Evolutionary conservation across 2,797 vertebrate species (phyloP).

Genomic region (Pristis pectinata): DNA sequence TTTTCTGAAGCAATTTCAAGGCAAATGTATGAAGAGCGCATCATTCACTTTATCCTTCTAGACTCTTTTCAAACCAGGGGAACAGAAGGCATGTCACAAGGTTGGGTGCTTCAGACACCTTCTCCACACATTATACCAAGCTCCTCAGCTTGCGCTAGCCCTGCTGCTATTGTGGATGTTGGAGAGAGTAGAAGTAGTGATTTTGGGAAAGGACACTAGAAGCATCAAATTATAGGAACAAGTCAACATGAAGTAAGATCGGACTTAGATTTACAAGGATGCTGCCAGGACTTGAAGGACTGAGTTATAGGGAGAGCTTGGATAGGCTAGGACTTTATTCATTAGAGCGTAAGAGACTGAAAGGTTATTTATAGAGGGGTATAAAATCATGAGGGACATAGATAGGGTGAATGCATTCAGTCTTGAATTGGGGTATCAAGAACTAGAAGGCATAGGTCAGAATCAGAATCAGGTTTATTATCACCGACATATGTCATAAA

Average conservation of each 20-base stretch:
- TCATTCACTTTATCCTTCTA: background rate
- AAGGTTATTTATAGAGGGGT: too few species aligned
- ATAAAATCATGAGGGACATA: too few species aligned
- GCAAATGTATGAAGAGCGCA: background rate
- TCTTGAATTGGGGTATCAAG: too few species aligned
- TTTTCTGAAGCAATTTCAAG: background rate
- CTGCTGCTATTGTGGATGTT: background rate
- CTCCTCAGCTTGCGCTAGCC: background rate
- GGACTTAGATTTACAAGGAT: too few species aligned
- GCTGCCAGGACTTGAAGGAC: too few species aligned
- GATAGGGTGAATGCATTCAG: too few species aligned
- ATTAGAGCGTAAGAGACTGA: too few species aligned
- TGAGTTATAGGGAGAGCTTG: too few species aligned
- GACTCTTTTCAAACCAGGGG: background rate
- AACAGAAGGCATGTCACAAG: background rate
- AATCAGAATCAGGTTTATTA: too few species aligned
- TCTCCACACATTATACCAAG: background rate
- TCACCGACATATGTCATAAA: too few species aligned
- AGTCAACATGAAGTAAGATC: background rate
- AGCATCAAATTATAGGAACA: background rate
- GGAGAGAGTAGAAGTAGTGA: background rate
- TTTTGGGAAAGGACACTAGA: background rate
- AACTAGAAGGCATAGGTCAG: too few species aligned
- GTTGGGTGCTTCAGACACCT: background rate
- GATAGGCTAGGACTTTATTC: too few species aligned